Percentiles rank a stretch among this genome's conserved stretches.
These are phyloP conservation scores for Lerista edwardsae DNA, from an alignment of 2,797 vertebrate genomes.

Conservation along the genomic window DNA sequence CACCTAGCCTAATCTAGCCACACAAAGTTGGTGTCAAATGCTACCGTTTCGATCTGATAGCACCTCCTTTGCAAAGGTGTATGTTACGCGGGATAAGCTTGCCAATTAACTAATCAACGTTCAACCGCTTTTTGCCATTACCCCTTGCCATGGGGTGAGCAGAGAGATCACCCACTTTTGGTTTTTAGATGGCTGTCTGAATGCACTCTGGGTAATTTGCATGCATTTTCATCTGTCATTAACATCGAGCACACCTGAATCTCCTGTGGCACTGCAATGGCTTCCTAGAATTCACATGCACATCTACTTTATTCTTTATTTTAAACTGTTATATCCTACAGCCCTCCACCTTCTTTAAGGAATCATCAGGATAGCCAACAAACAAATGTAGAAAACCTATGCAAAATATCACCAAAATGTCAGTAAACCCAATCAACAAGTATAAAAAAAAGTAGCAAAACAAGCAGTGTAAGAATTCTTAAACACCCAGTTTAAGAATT, in stretches of 20 bases:
- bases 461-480: too few species aligned
- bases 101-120: conserved; percentile 2
- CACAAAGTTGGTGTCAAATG: background rate
- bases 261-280: background rate
- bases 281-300: background rate
- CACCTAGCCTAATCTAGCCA: background rate
- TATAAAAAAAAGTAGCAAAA: background rate
- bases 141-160: conserved; percentile 8
- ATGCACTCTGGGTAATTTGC: background rate
- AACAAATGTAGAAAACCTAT: too few species aligned
- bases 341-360: too few species aligned
- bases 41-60: conserved; percentile 2
- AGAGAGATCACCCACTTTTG: background rate
- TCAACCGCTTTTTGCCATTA: fast-evolving
- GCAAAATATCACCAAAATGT: too few species aligned
- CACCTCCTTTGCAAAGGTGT: background rate
- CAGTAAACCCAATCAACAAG: too few species aligned
- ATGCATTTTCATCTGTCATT: background rate
- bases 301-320: background rate
- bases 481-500: background rate
- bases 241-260: background rate
- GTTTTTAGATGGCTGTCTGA: background rate
- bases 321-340: background rate
- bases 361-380: too few species aligned
- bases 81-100: background rate